These are phyloP conservation scores for Papilio demoleus DNA, from an alignment of 2,888 invertebrate species.

Conservation along the genomic window DNA sequence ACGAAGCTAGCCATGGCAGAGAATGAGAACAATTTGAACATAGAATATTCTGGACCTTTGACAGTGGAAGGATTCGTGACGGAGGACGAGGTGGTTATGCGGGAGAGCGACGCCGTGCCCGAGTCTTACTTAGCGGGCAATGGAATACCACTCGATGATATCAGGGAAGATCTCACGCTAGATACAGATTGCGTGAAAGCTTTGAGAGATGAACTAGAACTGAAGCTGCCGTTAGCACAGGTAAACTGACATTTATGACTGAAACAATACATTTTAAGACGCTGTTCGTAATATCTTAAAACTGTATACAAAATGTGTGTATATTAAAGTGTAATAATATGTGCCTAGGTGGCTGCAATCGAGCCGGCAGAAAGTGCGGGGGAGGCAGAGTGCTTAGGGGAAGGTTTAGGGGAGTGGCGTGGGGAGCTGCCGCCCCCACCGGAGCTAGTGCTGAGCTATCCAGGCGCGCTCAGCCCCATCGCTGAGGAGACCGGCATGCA, in stretches of 20 bases:
- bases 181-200: conserved; percentile 89
- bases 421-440: conserved; percentile 62
- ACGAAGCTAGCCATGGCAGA: conserved; percentile 79
- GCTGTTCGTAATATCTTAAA: not conserved
- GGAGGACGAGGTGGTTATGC: conserved; percentile 56
- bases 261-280: not conserved
- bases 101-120: conserved; percentile 60
- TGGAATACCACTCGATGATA: conserved; percentile 76
- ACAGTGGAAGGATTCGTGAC: conserved; percentile 64
- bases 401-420: conserved; percentile 48
- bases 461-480: conserved; percentile 75
- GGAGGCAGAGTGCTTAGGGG: conserved; percentile 6
- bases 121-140: conserved; percentile 77
- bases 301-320: not conserved
- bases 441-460: conserved; percentile 70
- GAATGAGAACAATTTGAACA: conserved; percentile 80
- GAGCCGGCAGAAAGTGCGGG: conserved; percentile 49
- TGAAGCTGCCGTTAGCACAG: conserved; percentile 88
- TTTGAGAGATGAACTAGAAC: conserved; percentile 86
- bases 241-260: conserved; percentile 53
- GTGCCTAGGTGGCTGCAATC: conserved; percentile 65
- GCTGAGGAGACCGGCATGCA: conserved; percentile 74
- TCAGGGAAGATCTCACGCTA: conserved; percentile 83
- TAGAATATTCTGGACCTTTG: conserved; percentile 76
- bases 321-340: not conserved